Evolutionary conservation across 2,113 vertebrate genomes (phyloP).

Genomic region (Melanerpes formicivorus): DNA sequence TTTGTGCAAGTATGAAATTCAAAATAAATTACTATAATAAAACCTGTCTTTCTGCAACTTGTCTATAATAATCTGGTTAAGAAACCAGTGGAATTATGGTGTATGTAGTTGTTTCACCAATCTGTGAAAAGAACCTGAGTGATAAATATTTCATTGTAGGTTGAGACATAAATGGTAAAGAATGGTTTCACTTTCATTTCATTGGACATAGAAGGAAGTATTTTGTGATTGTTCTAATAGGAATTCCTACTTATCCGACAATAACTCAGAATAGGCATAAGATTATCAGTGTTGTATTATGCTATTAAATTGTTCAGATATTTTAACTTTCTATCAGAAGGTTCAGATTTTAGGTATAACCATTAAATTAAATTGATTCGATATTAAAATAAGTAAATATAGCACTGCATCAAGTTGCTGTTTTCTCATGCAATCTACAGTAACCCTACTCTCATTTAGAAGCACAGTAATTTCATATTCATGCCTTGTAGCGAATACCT

Average conservation of each 20-base stretch:
- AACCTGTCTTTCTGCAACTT: background rate
- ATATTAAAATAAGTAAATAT: conserved; percentile 41
- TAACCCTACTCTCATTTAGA: conserved; percentile 8
- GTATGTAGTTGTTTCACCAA: background rate
- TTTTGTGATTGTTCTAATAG: background rate
- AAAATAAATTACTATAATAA: conserved; percentile 26
- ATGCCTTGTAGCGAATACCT: background rate
- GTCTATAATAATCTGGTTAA: conserved; percentile 13
- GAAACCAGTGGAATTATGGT: background rate
- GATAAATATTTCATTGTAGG: background rate
- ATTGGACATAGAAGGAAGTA: background rate
- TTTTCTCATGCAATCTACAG: background rate
- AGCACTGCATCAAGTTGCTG: background rate
- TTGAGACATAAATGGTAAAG: background rate
- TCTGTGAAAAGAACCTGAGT: background rate
- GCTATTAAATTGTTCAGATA: conserved; percentile 13
- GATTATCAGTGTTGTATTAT: background rate
- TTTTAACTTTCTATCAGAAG: conserved; percentile 12
- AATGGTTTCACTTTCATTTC: background rate
- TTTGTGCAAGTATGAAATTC: conserved; percentile 22
- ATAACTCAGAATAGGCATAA: background rate
- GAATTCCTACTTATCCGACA: background rate
- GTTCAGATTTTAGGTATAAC: background rate
- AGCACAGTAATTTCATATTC: conserved; percentile 16
- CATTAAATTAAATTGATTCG: background rate